Evolutionary conservation across 2,888 invertebrate genomes (phyloP), one percentile per base, ranked within the genome.

Genomic region (Lomographa bimaculata): DNA sequence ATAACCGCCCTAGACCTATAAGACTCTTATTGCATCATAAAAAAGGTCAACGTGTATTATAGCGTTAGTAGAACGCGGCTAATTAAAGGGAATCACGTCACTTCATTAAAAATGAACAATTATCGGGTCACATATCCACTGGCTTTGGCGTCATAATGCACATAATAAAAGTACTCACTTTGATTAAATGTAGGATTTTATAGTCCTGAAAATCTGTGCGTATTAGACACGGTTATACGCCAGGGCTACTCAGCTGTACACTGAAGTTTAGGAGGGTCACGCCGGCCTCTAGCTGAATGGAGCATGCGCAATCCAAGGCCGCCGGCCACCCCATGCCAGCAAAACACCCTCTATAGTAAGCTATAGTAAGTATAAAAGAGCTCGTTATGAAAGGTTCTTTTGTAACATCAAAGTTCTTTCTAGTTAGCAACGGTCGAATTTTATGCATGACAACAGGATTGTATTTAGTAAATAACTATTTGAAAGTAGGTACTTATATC

Each of bases 241-340:
- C 60, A 59, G 54, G 61, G 68, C 63, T 65, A 59, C 71, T 71
- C 79, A 78, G 80, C 76, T 76, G 78, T 72, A 64, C 62, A 85
- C 83, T 84, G 79, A 78, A 77, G 77, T 79, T 67, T 68, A 61
- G 66, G 60, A 70, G 73, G 71, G 75, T 67, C 77, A 65, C 64
- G 57, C 63, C 66, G 67, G 63, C 60, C 63, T 54, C 59, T 53
- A 48, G 53, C 64, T 76, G 71, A 77, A 82, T 71, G 50, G 82
- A 77, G 84, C 87, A 87, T 86, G 87, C 89, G 87, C 84, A 36
- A 16, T 45, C 32, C 56, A 63, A 67, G 66, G 69, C 52, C 59
- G 58, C 54, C 46, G 56, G 50, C 62, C 76, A 74, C 80, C 81
- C 79, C 72, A 60, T 72, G 60, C 64, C 65, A 57, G 48, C 68